Base-by-base conservation (phyloP, 2,888 invertebrate species). In the Chalcosyrphus nemorum region DNA sequence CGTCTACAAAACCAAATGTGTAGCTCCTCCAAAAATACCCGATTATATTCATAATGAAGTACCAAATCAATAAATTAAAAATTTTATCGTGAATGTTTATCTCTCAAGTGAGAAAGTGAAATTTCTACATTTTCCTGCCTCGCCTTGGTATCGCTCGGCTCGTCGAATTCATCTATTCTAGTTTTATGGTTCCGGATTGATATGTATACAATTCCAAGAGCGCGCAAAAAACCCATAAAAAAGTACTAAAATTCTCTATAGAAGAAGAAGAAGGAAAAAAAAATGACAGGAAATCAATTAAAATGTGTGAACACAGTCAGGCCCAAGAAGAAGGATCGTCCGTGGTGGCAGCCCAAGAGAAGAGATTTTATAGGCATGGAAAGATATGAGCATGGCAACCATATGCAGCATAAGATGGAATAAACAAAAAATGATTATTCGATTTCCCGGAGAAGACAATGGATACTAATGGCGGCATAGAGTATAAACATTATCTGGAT, bases 271-370 rank as follows among this genome's bases (percentile, higher is more conserved):
- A 78, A 82, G 24, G 19, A 66, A 65, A 54, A 65, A 54, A 13
- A 78, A 82, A 66, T 78, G 66, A 77, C 82, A 78, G 82, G 78
- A 82, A 82, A 82, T 78, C 82, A 82, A 78, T 82, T 82, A 82
- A 82, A 72, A 65, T 47, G 59, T 80, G 68, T 76, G 75, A 70
- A 82, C 61, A 29, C 43, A 9, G 9, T 45, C n/a, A 29, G 17
- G 43, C 17, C 19, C 19, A 27, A 5, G 29, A 41, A 5, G 21
- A 61, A 70, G 45, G 47, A 59, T 47, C 29, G n/a, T 24, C 4
- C 24, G n/a, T 24, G 24, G 56, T 50, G n/a, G 21, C 11, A 41
- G 13, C 43, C 19, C 9, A 17, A n/a, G 7, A 45, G 47, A 61
- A 6, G 27, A 43, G 21, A 29, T 6, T 38, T 54, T n/a, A 11